Evolutionary conservation across 1,140 invertebrate genomes (phyloP), one percentile per base, ranked within the genome.

Genomic region (Camponotus vicinus): DNA sequence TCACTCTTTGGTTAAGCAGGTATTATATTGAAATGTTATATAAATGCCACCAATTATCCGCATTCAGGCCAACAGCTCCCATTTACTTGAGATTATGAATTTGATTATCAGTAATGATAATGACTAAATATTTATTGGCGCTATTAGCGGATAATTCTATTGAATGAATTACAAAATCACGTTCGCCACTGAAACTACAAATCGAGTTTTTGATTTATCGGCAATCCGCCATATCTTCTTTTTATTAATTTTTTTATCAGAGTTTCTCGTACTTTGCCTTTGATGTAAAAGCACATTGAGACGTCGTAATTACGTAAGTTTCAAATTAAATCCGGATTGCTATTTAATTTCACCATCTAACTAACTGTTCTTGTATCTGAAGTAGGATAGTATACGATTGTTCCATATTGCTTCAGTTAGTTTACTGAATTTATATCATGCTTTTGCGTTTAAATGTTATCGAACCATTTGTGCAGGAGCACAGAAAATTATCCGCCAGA

Each of bases 251-350:
- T 86, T 27, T 86, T 86, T 83, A 83, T 57, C 57, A 32, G 80
- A 86, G 76, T 66, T 77, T 13, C 42, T 21, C 49, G 45, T 45
- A 13, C 40, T 64, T 52, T 45, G 70, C 32, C 85, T 83, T 83
- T 86, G 69, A 86, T 86, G 49, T 49, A 15, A 45, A 73, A 83
- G 67, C 79, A 82, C 57, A 86, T 75, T 76, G 69, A 27, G 63
- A 88, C 73, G 63, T 76, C 63, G 86, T 89, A 87, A 89, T 89
- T 87, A 85, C 86, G 85, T 87, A 89, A 89, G 86, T 89, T 89
- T 69, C n/a, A 70, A 87, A 55, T 87, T 87, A 27, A 67, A 79
- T 64, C 42, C 59, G 59, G 73, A 89, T 82, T 86, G 79, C 78
- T 88, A 83, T 88, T 88, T 86, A 66, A 88, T 88, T 83, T 77